These are phyloP conservation scores for Priocnemis perturbator DNA, from an alignment of 2,888 invertebrate species.

Conservation along the genomic window DNA sequence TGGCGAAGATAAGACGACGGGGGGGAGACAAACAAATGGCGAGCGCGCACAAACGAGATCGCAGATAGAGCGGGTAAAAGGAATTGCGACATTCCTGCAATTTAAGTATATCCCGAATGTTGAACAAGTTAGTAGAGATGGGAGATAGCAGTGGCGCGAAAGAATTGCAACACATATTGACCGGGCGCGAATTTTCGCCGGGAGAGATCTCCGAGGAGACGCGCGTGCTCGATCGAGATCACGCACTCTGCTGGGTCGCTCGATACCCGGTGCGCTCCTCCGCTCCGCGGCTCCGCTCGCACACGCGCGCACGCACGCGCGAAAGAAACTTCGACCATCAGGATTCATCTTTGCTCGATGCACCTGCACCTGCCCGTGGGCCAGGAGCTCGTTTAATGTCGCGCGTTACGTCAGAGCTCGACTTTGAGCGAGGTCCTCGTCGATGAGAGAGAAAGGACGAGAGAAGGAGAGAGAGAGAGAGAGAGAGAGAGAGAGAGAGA, in stretches of 20 bases:
- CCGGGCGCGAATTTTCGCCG: constrained; percentile 2
- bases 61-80: background rate
- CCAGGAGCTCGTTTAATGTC: constrained; percentile 55
- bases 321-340: constrained; percentile 52
- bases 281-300: constrained; percentile 18
- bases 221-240: constrained; percentile 19
- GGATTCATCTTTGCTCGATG: constrained; percentile 59
- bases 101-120: constrained; percentile 9
- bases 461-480: too few relatives aligned
- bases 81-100: constrained; percentile 9
- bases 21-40: too few relatives aligned
- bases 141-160: background rate
- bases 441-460: background rate
- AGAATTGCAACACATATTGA: background rate
- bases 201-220: constrained; percentile 24
- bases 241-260: constrained; percentile 36
- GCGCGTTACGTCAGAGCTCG: constrained; percentile 54
- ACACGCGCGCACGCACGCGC: constrained; percentile 35
- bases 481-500: too few relatives aligned
- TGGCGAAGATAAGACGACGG: too few relatives aligned
- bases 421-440: constrained; percentile 17
- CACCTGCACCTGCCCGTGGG: constrained; percentile 56
- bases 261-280: too few relatives aligned
- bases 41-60: background rate
- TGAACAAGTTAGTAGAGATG: constrained; percentile 4